Conservation (phyloP, 2,113 vertebrate species). For the Vidua chalybeata region DNA sequence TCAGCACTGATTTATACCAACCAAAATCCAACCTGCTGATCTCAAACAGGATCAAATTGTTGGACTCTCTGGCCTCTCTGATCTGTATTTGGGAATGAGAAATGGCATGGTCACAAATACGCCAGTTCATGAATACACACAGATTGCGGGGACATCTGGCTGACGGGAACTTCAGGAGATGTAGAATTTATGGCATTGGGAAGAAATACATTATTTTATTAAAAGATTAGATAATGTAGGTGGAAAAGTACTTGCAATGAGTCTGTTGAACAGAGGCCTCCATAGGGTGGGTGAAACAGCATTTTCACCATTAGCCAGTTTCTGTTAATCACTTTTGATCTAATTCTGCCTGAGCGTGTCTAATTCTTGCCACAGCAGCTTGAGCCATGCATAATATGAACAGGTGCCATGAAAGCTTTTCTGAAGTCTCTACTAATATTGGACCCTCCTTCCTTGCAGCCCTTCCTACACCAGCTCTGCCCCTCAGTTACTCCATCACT, state of each 20-base stretch:
- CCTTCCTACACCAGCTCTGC: background rate
- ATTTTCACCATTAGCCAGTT: constrained; percentile 47
- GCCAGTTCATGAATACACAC: constrained; percentile 39
- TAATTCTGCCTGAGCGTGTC: constrained; percentile 44
- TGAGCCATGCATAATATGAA: background rate
- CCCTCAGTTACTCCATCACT: background rate
- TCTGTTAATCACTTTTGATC: constrained; percentile 64
- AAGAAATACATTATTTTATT: constrained; percentile 59
- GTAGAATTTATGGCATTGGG: constrained; percentile 10
- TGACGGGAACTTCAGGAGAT: constrained; percentile 22
- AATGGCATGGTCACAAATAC: constrained; percentile 24
- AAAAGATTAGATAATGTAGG: constrained; percentile 64
- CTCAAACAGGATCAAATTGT: constrained; percentile 14
- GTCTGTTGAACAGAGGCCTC: constrained; percentile 6
- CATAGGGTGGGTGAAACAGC: background rate
- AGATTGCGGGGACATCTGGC: constrained; percentile 76
- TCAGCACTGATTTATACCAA: constrained; percentile 32
- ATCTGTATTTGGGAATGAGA: background rate
- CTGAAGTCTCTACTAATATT: background rate
- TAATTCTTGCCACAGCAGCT: constrained; percentile 6
- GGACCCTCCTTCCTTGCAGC: background rate
- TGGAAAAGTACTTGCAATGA: constrained; percentile 38
- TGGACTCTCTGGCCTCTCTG: constrained; percentile 5
- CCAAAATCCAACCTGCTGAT: constrained; percentile 15
- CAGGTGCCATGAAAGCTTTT: background rate